A percentile compares a stretch with the other conserved stretches of the same genome.
These are phyloP conservation scores for Prochilodus magdalenae DNA, from an alignment of 2,113 vertebrate genomes.

Conservation along the genomic window DNA sequence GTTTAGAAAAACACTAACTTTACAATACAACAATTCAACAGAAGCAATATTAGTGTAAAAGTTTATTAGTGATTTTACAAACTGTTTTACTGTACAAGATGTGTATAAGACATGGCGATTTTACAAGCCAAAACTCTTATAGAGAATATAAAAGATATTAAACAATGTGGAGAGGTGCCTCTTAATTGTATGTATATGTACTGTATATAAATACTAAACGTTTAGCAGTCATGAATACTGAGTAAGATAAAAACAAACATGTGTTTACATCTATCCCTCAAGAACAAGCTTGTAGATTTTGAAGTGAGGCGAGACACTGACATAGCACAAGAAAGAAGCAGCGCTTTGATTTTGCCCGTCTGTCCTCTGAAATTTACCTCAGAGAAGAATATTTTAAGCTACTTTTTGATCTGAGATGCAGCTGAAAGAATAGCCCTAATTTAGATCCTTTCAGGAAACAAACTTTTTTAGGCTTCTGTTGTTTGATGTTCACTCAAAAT, in stretches of 20 bases:
- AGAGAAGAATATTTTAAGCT: constrained; percentile 33
- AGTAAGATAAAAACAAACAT: background rate
- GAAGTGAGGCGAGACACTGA: background rate
- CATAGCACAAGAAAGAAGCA: background rate
- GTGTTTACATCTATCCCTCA: background rate
- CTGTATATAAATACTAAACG: too few relatives aligned
- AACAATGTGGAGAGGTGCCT: too few relatives aligned
- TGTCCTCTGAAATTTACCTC: constrained; percentile 39
- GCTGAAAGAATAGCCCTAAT: constrained; percentile 43
- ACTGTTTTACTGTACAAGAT: too few relatives aligned
- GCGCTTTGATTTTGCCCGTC: constrained; percentile 17
- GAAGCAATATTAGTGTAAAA: too few relatives aligned
- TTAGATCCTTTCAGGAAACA: constrained; percentile 46
- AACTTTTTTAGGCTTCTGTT: constrained; percentile 33
- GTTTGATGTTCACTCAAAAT: constrained; percentile 48
- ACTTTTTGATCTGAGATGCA: constrained; percentile 50
- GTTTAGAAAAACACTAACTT: too few relatives aligned
- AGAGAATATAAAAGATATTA: too few relatives aligned
- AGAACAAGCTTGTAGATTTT: background rate
- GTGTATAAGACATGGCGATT: too few relatives aligned
- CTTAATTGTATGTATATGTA: too few relatives aligned
- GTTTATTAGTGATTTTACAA: too few relatives aligned
- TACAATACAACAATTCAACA: too few relatives aligned
- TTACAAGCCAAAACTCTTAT: too few relatives aligned
- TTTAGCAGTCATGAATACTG: background rate